phyloP scores from a whole-genome alignment of 2,113 vertebrate species.

The Gasterosteus aculeatus region DNA sequence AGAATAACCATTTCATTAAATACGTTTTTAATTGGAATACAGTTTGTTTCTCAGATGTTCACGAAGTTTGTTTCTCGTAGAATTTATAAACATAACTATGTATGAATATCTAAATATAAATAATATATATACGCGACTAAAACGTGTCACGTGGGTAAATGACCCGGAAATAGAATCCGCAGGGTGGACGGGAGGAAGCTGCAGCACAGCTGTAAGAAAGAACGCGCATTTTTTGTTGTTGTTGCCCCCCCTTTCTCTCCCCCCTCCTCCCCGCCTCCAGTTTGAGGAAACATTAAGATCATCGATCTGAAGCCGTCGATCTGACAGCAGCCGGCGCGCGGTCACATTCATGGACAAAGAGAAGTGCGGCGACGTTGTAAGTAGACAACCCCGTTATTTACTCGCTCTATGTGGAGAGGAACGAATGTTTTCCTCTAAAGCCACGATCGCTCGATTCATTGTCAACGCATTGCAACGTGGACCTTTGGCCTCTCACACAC shows the following conservation, averaged over 20 bases:
- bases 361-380: conserved; percentile 71
- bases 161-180: conserved; percentile 64
- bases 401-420: not conserved
- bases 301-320: not conserved
- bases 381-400: conserved; percentile 43
- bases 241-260: rapidly evolving
- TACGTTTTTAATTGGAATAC: not conserved
- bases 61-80: not conserved
- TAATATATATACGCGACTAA: not conserved
- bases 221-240: not conserved
- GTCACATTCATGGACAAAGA: conserved; percentile 76
- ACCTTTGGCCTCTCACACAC: not conserved
- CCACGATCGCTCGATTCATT: too few species aligned
- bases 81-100: too few species aligned
- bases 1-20: not conserved
- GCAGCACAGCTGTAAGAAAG: not conserved
- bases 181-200: not conserved
- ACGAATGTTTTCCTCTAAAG: not conserved
- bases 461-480: not conserved
- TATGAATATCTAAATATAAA: not conserved
- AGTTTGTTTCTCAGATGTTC: too few species aligned
- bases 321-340: not conserved
- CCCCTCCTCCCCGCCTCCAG: too few species aligned
- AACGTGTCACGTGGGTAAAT: conserved; percentile 51
- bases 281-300: not conserved